Evolutionary conservation across 2,797 vertebrate genomes (phyloP).

Genomic region (Cynodonichthys magdalenae): DNA sequence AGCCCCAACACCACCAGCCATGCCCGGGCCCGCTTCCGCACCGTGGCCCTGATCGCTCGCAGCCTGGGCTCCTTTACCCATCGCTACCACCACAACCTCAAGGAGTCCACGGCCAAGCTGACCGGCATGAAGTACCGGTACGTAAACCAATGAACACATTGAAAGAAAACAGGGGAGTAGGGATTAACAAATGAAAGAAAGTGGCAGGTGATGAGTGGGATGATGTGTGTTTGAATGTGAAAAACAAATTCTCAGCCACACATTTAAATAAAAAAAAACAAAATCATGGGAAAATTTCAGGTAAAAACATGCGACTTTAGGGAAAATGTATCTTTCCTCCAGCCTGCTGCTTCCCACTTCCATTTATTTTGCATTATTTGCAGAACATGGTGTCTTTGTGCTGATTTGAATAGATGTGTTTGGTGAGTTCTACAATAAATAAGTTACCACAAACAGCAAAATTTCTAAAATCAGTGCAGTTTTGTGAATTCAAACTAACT

Average conservation of each 20-base stretch:
- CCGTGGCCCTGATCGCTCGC: slow-evolving; percentile 95
- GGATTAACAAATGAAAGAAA: not conserved
- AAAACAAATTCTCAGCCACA: slow-evolving; percentile 12
- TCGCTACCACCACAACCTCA: slow-evolving; percentile 95
- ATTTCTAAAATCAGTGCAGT: no score
- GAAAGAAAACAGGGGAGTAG: slow-evolving; percentile 4
- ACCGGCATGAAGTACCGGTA: slow-evolving; percentile 98
- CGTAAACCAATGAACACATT: slow-evolving; percentile 52
- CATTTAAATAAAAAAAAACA: slow-evolving; percentile 5
- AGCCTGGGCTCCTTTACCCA: slow-evolving; percentile 96
- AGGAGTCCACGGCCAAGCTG: slow-evolving; percentile 97
- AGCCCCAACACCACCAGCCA: slow-evolving; percentile 86
- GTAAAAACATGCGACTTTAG: slow-evolving; percentile 7
- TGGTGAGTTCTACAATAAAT: no score
- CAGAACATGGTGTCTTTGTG: no score
- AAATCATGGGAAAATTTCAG: not conserved
- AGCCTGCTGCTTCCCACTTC: not conserved
- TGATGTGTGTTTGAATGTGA: slow-evolving; percentile 31
- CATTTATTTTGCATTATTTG: no score
- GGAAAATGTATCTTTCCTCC: not conserved
- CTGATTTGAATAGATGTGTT: no score
- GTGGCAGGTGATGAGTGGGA: slow-evolving; percentile 47
- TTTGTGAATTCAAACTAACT: no score
- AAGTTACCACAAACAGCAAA: no score
- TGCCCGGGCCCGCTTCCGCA: slow-evolving; percentile 93